Conservation (phyloP, 2,888 invertebrate species). For the Desoria tigrina region DNA sequence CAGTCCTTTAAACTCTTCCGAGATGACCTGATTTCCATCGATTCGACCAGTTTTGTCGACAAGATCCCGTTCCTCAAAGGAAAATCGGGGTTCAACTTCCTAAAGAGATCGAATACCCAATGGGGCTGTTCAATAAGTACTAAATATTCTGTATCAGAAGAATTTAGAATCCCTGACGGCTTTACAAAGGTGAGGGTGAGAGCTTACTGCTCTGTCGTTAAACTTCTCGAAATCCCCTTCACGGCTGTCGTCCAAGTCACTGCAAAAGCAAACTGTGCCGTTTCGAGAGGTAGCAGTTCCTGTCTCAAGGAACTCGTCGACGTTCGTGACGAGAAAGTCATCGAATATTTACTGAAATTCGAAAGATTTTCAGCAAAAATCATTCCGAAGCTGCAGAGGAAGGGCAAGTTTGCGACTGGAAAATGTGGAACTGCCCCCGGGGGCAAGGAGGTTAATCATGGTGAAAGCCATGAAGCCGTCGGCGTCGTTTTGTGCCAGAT, state of each 20-base stretch:
- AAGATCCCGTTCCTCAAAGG: not conserved
- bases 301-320: conserved; percentile 22
- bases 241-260: conserved; percentile 25
- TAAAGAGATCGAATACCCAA: conserved; percentile 32
- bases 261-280: conserved; percentile 19
- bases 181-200: conserved; percentile 10
- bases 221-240: conserved; percentile 39
- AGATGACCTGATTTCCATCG: conserved; percentile 25
- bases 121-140: conserved; percentile 17
- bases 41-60: conserved; percentile 22
- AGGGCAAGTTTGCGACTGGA: too few species aligned
- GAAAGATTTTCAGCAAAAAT: conserved; percentile 38
- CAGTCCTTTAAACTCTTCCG: conserved; percentile 40
- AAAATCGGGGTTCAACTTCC: conserved; percentile 6
- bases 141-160: conserved; percentile 13
- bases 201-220: conserved; percentile 31
- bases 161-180: conserved; percentile 11
- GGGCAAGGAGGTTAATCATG: too few species aligned
- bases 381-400: not conserved
- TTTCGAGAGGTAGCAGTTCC: conserved; percentile 17
- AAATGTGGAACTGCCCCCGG: too few species aligned
- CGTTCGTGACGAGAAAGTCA: conserved; percentile 19
- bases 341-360: conserved; percentile 36
- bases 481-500: conserved; percentile 27
- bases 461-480: not conserved